phyloP scores from a whole-genome alignment of 2,113 vertebrate species.

The Mystacornis crossleyi region DNA sequence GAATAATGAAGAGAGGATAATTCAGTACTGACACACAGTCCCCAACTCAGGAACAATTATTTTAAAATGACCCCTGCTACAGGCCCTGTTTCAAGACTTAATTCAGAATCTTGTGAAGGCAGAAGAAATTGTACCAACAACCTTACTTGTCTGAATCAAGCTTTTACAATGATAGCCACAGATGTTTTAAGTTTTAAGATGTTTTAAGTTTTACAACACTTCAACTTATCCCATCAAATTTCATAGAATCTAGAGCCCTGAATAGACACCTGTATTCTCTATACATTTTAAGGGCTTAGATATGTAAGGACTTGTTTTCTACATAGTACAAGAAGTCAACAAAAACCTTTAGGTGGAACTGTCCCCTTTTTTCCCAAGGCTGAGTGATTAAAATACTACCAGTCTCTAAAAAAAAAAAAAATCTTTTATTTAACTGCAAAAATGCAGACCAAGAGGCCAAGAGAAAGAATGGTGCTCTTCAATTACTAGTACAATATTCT shows the following conservation, averaged over 20 bases:
- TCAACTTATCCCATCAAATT: not conserved
- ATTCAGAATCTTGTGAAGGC: not conserved
- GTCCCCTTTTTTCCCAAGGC: not conserved
- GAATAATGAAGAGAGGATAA: not conserved
- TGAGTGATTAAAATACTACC: not conserved
- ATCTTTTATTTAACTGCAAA: not conserved
- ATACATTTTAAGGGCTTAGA: not conserved
- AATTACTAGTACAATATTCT: not conserved
- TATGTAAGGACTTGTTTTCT: not conserved
- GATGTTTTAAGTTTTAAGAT: not conserved
- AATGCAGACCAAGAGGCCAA: not conserved
- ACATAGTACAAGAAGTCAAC: not conserved
- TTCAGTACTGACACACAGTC: not conserved
- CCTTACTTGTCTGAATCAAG: not conserved
- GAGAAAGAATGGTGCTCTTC: not conserved
- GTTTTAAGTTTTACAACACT: not conserved
- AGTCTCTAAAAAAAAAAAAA: not conserved
- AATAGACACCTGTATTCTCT: not conserved
- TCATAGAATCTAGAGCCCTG: not conserved
- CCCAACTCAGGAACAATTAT: not conserved
- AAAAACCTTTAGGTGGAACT: not conserved
- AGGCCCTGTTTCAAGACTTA: not conserved
- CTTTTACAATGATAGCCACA: not conserved
- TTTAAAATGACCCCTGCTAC: not conserved
- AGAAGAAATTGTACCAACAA: not conserved